phyloP scores from a whole-genome alignment of 64 coral and sea anemone genomes.

The Acropora tenuis region DNA sequence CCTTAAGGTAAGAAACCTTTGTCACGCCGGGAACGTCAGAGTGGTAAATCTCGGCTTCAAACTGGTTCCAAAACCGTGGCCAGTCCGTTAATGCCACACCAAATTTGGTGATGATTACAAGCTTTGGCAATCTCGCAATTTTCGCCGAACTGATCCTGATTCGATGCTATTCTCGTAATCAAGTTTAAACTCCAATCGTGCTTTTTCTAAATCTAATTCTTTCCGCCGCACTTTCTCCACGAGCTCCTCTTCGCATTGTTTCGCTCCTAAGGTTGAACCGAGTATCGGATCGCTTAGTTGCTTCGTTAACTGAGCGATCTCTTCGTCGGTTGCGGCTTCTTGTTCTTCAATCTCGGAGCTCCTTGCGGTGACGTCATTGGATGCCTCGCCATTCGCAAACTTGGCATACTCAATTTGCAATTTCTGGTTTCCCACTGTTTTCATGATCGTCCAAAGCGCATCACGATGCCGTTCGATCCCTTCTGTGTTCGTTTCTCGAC shows the following conservation, averaged over 20 bases:
- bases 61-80: constrained; percentile 48
- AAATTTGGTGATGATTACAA: constrained; percentile 23
- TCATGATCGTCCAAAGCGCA: background rate
- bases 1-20: constrained; percentile 49
- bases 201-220: background rate
- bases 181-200: background rate
- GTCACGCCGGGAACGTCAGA: constrained; percentile 33
- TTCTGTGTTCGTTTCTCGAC: background rate
- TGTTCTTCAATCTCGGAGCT: constrained; percentile 16
- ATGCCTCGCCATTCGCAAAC: background rate
- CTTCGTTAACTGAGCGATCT: background rate
- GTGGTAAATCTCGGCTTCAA: constrained; percentile 35
- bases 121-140: constrained; percentile 6
- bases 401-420: constrained; percentile 24
- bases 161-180: constrained; percentile 7
- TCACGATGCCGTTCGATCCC: background rate
- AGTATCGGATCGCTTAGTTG: no score
- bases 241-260: background rate
- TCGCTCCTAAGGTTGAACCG: background rate
- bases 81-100: background rate
- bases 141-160: background rate
- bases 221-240: background rate
- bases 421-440: background rate
- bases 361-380: constrained; percentile 1
- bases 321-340: background rate